These are phyloP conservation scores for Diadophis punctatus DNA, from an alignment of 2,113 vertebrate genomes.

Conservation along the genomic window DNA sequence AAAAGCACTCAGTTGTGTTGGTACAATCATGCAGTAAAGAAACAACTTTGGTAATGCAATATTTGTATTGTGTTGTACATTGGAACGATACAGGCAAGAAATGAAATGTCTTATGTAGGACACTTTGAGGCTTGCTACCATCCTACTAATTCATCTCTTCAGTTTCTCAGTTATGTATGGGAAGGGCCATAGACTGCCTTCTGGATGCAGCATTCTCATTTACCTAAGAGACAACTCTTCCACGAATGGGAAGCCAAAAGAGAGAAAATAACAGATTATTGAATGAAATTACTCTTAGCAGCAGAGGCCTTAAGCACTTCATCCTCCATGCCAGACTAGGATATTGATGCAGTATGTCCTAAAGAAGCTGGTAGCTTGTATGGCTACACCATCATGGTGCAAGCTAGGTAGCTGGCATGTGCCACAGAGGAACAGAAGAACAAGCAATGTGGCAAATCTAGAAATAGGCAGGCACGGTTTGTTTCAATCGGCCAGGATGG, in stretches of 20 bases:
- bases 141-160: conserved; percentile 25
- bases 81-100: conserved; percentile 9
- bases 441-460: neutral
- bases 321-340: neutral
- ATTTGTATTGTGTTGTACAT: conserved; percentile 4
- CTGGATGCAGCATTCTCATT: conserved; percentile 15
- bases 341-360: neutral
- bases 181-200: conserved; percentile 25
- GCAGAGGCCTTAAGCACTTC: neutral
- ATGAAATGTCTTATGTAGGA: conserved; percentile 8
- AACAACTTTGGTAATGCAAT: neutral
- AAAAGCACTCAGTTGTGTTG: conserved; percentile 34
- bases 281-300: neutral
- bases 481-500: neutral
- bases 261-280: neutral
- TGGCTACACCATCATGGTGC: neutral
- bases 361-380: neutral
- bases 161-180: conserved; percentile 37
- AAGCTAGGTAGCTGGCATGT: neutral
- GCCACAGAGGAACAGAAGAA: neutral
- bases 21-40: conserved; percentile 23
- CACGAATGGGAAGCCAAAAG: neutral
- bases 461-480: neutral
- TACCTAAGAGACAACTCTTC: conserved; percentile 39
- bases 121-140: conserved; percentile 34